phyloP scores from a whole-genome alignment of 2,113 vertebrate species.

The Nycticebus coucang region DNA sequence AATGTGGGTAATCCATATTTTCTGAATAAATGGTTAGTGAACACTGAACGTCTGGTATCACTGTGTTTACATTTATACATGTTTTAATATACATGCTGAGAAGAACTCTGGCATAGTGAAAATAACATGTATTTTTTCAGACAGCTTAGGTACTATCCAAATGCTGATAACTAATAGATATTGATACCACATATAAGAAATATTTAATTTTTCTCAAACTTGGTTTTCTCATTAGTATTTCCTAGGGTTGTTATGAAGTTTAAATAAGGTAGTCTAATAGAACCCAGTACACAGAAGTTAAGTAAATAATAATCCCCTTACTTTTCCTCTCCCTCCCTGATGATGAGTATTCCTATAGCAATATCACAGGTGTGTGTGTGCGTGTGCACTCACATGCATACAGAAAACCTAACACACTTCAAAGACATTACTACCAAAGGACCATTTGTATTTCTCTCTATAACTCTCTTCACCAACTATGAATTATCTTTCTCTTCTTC shows the following conservation, averaged over 20 bases:
- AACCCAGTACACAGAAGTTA: neutral
- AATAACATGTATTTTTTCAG: neutral
- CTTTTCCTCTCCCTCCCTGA: neutral
- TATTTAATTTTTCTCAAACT: neutral
- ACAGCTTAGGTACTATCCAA: neutral
- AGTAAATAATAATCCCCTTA: neutral
- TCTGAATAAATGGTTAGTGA: neutral
- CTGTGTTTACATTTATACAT: neutral
- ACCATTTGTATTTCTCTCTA: neutral
- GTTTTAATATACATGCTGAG: constrained; percentile 9
- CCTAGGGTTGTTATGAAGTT: neutral
- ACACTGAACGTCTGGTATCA: neutral
- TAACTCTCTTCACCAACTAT: neutral
- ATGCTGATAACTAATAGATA: neutral
- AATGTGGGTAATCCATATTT: neutral
- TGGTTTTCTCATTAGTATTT: neutral
- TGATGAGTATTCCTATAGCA: neutral
- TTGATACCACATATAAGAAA: neutral
- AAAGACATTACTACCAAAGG: neutral
- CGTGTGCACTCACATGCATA: rapidly evolving
- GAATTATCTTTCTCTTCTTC: neutral
- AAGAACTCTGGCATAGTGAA: neutral
- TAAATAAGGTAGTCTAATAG: neutral
- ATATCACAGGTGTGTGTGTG: neutral
- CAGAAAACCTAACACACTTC: neutral